Evolutionary conservation across 2,113 vertebrate species (phyloP), one percentile per base, ranked within the genome.

Genomic region (Pelobates fuscus): DNA sequence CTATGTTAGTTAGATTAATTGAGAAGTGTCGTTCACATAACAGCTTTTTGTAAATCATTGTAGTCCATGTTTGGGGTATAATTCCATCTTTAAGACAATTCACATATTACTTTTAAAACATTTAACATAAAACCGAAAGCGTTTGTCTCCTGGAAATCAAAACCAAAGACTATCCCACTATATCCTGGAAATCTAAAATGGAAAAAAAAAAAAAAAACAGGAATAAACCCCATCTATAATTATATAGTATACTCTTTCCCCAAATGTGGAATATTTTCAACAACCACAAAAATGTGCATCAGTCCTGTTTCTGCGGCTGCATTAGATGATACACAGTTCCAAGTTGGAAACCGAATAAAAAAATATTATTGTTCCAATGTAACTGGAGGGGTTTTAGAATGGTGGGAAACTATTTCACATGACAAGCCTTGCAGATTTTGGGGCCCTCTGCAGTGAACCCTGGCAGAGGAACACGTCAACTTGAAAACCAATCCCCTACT

Each of bases 221-320:
- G n/a, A n/a, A 71, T 27, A 71, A 63, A 52, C 26, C n/a, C 69
- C 46, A 71, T 71, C 46, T 32, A 27, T 63, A 63, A 72, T 72
- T 62, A 72, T 63, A 63, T 24, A 72, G 24, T 37, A 24, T 24
- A 21, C 21, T 10, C 61, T 63, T 64, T 37, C 20, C 70, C 44
- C 21, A 5, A 49, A 46, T 41, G 18, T 72, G 60, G 70, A 23
- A 63, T 25, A 8, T 54, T 24, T 24, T 72, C 59, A n/a, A n/a
- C 43, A 63, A 72, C 70, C 44, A 43, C 70, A 62, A 72, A 32
- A 62, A 63, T 72, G 26, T 37, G 21, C 2, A 46, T 18, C 43
- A 24, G 43, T 46, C 41, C 64, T 3, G 58, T 26, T 37, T 52
- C 21, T 63, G 70, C 21, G 70, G 70, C 61, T 52, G 58, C 70